phyloP scores from a whole-genome alignment of 1,140 invertebrate genomes.

The Zaprionus kolodkinae region DNA sequence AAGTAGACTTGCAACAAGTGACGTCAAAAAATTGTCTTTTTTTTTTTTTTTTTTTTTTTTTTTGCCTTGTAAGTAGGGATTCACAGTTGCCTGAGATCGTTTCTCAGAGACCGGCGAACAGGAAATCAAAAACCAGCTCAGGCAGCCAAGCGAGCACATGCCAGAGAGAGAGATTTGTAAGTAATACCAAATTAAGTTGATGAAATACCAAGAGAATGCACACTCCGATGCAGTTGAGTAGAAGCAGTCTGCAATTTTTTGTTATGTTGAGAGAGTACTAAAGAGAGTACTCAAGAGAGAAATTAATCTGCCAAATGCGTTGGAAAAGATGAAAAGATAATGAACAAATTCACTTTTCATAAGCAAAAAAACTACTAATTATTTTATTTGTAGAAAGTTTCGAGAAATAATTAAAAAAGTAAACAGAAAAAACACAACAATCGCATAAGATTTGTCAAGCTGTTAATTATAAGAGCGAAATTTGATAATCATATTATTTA shows the following conservation, averaged over 20 bases:
- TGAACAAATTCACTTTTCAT: not conserved
- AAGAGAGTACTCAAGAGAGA: too few species aligned
- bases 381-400: not conserved
- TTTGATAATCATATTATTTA: slow-evolving; percentile 4
- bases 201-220: slow-evolving; percentile 11
- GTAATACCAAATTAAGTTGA: slow-evolving; percentile 32
- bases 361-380: not conserved
- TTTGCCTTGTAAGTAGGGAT: slow-evolving; percentile 36
- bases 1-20: slow-evolving; percentile 70
- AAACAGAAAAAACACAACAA: slow-evolving; percentile 7
- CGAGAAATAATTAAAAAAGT: not conserved
- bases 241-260: slow-evolving; percentile 7
- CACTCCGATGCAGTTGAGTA: slow-evolving; percentile 20
- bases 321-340: not conserved
- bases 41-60: slow-evolving; percentile 40
- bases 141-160: slow-evolving; percentile 40
- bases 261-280: too few species aligned
- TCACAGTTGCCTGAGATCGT: slow-evolving; percentile 61
- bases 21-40: slow-evolving; percentile 66
- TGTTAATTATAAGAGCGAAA: not conserved
- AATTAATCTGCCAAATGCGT: not conserved
- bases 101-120: slow-evolving; percentile 43
- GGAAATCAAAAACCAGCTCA: slow-evolving; percentile 61
- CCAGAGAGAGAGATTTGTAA: slow-evolving; percentile 38
- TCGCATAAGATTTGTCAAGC: slow-evolving; percentile 4